Conservation (phyloP, 2,113 vertebrate species). For the Pao palembangensis region DNA sequence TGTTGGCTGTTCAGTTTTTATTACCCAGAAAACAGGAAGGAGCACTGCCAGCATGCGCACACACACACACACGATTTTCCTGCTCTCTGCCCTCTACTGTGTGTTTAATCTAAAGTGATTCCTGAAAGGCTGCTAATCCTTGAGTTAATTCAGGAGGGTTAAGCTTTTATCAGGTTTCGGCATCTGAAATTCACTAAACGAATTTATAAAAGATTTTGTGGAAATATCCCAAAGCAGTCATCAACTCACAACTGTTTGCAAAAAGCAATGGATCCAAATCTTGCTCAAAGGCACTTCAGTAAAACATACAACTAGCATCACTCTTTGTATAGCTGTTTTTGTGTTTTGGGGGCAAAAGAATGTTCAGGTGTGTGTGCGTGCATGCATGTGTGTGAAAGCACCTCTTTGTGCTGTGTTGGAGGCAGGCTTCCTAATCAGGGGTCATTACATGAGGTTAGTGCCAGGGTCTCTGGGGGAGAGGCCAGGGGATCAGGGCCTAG, state of each 20-base stretch:
- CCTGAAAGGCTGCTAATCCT: background rate
- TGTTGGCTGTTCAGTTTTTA: conserved; percentile 57
- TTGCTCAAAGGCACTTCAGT: conserved; percentile 3
- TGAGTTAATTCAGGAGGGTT: too few relatives aligned
- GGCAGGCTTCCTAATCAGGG: conserved; percentile 77
- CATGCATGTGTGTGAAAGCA: conserved; percentile 59
- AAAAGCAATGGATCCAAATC: too few relatives aligned
- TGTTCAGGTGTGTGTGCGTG: conserved; percentile 28
- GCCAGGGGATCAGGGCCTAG: conserved; percentile 74
- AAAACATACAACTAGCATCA: background rate
- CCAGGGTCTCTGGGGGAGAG: conserved; percentile 68
- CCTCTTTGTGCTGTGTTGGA: conserved; percentile 71
- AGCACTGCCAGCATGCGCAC: conserved; percentile 21
- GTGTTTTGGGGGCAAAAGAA: background rate
- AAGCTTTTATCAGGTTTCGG: too few relatives aligned
- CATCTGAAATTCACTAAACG: too few relatives aligned
- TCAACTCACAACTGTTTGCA: too few relatives aligned
- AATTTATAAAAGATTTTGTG: too few relatives aligned
- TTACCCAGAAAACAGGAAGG: conserved; percentile 48
- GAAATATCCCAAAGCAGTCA: too few relatives aligned
- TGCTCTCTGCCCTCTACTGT: background rate
- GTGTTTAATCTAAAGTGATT: too few relatives aligned
- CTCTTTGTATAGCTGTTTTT: background rate
- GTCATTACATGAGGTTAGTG: conserved; percentile 77
- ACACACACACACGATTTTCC: conserved; percentile 21